Conservation (phyloP, 2,797 vertebrate genomes). For the Pelodytes ibericus region DNA sequence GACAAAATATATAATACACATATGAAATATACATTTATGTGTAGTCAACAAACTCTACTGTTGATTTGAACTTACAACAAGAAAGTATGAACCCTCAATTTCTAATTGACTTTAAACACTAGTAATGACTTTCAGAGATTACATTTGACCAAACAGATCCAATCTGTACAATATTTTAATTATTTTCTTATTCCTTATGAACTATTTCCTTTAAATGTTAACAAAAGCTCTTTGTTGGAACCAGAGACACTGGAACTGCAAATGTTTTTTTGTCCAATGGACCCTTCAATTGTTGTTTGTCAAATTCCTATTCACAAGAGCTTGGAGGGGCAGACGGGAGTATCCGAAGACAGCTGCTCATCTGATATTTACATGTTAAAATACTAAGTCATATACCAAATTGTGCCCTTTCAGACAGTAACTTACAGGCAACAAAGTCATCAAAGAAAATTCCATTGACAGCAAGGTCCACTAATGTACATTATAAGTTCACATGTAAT, state of each 20-base stretch:
- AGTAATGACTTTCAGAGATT: no score
- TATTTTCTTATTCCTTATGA: not conserved
- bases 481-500: not conserved
- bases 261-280: not conserved
- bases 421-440: no score
- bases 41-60: no score
- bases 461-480: no score
- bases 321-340: not conserved
- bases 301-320: slow-evolving; percentile 6
- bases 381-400: not conserved
- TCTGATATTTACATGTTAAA: slow-evolving; percentile 18
- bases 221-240: slow-evolving; percentile 11
- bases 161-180: not conserved
- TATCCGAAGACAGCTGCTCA: not conserved
- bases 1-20: no score
- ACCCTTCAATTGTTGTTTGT: slow-evolving; percentile 3
- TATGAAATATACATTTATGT: no score
- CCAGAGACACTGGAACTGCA: not conserved
- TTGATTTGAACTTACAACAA: no score
- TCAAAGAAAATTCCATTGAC: no score
- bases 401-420: not conserved
- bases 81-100: no score
- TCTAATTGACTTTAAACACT: no score
- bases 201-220: not conserved
- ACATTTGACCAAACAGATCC: no score